Percentiles rank a stretch among this genome's conserved stretches.
These are phyloP conservation scores for Marmota monax DNA, from an alignment of 2,113 vertebrate species.

Conservation along the genomic window DNA sequence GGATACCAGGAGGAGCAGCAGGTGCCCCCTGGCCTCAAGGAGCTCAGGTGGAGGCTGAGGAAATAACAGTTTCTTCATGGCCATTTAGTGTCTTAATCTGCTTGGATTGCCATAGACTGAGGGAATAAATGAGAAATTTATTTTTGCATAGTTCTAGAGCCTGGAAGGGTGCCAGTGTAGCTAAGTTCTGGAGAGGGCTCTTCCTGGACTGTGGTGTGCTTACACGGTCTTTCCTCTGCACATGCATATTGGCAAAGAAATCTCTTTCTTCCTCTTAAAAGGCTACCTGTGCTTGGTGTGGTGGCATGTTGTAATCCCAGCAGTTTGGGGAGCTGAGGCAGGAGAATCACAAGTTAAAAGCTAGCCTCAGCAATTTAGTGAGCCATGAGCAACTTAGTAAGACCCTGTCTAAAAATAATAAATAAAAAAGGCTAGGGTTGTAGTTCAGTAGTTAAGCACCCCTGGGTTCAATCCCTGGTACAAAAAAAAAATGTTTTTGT, in stretches of 20 bases:
- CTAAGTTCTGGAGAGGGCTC: background rate
- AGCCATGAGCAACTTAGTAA: no score
- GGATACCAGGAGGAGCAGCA: background rate
- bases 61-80: background rate
- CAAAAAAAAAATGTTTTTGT: no score
- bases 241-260: background rate
- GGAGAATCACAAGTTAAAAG: no score
- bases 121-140: background rate
- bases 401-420: no score
- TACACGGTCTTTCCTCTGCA: background rate
- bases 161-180: background rate
- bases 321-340: no score
- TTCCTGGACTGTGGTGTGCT: background rate
- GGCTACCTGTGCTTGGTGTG: background rate
- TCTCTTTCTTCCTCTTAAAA: background rate
- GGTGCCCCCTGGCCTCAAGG: background rate
- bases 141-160: background rate
- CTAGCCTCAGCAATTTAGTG: no score
- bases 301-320: no score
- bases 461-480: no score
- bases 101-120: background rate
- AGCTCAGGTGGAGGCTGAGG: background rate
- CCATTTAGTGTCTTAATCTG: background rate
- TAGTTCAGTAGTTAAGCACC: no score
- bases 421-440: no score